Percentiles rank a stretch among this genome's conserved stretches.
Evolutionary conservation across 1,140 invertebrate species (phyloP).

Genomic region (Sitobion miscanthi): DNA sequence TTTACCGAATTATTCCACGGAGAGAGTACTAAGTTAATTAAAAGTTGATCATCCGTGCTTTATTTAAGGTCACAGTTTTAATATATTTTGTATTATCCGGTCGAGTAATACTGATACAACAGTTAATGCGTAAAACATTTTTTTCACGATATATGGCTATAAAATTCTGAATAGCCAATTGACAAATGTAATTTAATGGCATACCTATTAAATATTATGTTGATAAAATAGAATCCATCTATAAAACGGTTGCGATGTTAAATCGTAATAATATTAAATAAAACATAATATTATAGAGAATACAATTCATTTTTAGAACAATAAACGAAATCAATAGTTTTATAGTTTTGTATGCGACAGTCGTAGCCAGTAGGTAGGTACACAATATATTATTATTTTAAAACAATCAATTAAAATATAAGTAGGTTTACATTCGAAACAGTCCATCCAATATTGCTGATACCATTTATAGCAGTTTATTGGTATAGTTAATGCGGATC

Average conservation of each 20-base stretch:
- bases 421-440: background rate
- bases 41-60: background rate
- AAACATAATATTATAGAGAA: background rate
- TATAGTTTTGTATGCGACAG: background rate
- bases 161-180: background rate
- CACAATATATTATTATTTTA: background rate
- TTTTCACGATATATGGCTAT: background rate
- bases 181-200: background rate
- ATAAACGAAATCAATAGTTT: background rate
- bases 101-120: background rate
- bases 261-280: background rate
- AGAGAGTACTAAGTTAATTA: background rate
- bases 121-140: background rate
- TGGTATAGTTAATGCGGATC: background rate
- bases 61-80: background rate
- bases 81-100: background rate
- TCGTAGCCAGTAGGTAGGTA: background rate
- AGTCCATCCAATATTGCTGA: background rate
- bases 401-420: background rate
- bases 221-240: background rate
- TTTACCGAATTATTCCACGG: background rate
- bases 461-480: background rate
- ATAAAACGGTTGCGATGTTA: background rate
- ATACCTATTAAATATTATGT: conserved; percentile 1
- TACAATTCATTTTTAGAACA: background rate